Evolutionary conservation across 2,113 vertebrate genomes (phyloP).

Genomic region (Antechinus stuartii): DNA sequence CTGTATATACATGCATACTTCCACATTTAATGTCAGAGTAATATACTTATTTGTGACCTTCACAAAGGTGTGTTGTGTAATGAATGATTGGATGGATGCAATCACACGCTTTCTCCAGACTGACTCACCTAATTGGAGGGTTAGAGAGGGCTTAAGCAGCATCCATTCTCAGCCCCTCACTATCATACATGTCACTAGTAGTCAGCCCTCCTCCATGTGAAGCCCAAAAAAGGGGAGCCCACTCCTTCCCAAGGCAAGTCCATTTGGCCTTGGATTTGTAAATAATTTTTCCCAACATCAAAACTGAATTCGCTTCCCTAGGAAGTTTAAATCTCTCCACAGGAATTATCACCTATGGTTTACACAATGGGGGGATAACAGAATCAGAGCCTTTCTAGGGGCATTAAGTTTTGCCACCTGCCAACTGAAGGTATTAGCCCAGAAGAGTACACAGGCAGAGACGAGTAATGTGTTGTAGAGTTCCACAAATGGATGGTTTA

Average conservation of each 20-base stretch:
- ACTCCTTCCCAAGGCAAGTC: background rate
- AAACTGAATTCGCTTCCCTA: background rate
- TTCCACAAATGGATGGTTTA: background rate
- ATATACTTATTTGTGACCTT: background rate
- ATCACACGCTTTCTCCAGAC: background rate
- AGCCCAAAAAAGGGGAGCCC: background rate
- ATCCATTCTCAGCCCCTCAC: background rate
- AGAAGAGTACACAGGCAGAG: background rate
- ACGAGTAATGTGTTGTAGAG: background rate
- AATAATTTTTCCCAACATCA: background rate
- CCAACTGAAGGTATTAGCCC: too few relatives aligned
- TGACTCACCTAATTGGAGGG: background rate
- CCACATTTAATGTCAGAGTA: background rate
- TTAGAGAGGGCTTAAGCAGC: background rate
- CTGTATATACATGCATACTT: background rate
- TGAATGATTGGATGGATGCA: background rate
- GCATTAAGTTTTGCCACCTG: too few relatives aligned
- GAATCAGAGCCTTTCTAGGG: too few relatives aligned
- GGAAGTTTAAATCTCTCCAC: too few relatives aligned
- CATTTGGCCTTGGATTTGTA: background rate
- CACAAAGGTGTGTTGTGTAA: background rate
- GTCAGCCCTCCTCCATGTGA: background rate
- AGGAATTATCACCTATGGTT: too few relatives aligned
- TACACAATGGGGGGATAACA: too few relatives aligned
- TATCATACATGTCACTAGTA: background rate